Conservation (phyloP, 2,797 vertebrate genomes). For the Anas georgica region DNA sequence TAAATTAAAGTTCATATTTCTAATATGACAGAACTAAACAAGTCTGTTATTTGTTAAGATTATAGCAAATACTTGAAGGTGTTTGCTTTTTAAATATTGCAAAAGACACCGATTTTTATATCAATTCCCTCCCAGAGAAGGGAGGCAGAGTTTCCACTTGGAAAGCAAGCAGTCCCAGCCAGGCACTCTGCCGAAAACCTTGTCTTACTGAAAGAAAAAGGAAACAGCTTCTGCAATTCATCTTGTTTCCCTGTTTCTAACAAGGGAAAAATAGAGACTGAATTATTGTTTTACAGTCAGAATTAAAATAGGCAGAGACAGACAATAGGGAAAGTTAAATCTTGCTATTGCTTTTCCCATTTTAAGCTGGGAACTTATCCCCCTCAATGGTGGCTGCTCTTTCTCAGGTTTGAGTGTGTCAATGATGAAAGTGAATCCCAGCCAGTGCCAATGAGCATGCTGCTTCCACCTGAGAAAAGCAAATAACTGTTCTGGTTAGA, state of each 20-base stretch:
- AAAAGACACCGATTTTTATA: not conserved
- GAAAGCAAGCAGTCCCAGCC: not conserved
- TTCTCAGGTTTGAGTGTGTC: not conserved
- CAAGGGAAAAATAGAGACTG: not conserved
- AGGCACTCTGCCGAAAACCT: not conserved
- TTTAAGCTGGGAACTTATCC: not conserved
- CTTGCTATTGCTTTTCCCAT: not conserved
- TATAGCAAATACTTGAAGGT: not conserved
- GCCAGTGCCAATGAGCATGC: accelerated
- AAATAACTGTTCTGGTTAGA: not conserved
- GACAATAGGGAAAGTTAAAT: not conserved
- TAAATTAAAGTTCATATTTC: not conserved
- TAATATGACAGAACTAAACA: not conserved
- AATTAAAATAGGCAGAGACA: not conserved
- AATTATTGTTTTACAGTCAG: not conserved
- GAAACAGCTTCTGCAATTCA: not conserved
- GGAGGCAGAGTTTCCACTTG: not conserved
- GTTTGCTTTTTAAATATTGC: not conserved
- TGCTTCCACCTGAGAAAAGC: not conserved
- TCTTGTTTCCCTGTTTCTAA: not conserved
- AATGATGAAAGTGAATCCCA: not conserved
- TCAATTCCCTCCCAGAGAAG: not conserved
- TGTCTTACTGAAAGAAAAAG: not conserved
- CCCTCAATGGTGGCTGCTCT: not conserved
- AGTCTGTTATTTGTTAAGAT: not conserved